A percentile compares a stretch with the other conserved stretches of the same genome.
Evolutionary conservation across 2,113 vertebrate genomes (phyloP).

Genomic region (Physeter macrocephalus): DNA sequence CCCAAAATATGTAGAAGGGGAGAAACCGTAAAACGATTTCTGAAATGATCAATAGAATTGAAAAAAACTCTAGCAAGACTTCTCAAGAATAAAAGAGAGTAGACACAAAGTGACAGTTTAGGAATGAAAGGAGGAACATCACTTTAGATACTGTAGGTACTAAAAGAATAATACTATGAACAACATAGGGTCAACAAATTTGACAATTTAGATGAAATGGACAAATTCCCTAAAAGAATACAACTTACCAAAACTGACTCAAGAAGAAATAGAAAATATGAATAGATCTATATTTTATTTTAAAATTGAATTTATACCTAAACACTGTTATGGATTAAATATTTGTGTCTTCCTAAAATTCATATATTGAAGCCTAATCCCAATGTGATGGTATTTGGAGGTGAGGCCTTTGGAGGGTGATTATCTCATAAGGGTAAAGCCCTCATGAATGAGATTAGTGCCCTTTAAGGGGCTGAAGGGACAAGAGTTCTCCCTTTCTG

Average conservation of each 20-base stretch:
- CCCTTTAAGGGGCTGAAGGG: not conserved
- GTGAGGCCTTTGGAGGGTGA: not conserved
- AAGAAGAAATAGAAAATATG: conserved; percentile 43
- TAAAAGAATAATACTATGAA: not conserved
- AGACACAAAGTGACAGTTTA: not conserved
- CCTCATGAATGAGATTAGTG: not conserved
- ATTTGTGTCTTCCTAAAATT: not conserved
- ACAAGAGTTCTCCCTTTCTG: not conserved
- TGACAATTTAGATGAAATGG: not conserved
- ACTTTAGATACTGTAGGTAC: not conserved
- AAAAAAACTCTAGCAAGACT: not conserved
- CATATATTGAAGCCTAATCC: not conserved
- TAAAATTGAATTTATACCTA: not conserved
- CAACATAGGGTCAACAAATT: conserved; percentile 2
- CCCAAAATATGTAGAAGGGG: not conserved
- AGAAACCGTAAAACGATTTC: conserved; percentile 9
- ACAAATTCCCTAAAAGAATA: not conserved
- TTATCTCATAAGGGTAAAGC: not conserved
- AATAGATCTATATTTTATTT: not conserved
- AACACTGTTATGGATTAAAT: not conserved
- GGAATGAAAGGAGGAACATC: not conserved
- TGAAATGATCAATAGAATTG: not conserved
- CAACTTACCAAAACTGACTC: conserved; percentile 21
- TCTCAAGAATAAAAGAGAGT: not conserved
- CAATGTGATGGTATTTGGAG: not conserved